Evolutionary conservation across 1,140 invertebrate genomes (phyloP).

Genomic region (Nebria ingens): DNA sequence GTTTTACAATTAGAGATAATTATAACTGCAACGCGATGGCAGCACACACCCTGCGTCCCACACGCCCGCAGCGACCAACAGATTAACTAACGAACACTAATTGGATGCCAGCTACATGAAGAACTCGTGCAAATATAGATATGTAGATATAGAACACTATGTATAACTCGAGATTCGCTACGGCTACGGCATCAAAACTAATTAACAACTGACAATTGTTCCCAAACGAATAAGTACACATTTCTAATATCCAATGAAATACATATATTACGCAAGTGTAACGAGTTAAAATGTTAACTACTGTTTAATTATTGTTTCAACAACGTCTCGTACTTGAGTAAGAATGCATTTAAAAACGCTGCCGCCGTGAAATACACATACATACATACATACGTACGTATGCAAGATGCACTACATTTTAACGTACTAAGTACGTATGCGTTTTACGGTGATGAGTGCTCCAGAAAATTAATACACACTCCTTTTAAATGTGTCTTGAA

Average conservation of each 20-base stretch:
- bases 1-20: constrained; percentile 29
- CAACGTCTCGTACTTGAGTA: too few relatives aligned
- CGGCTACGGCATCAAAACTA: background rate
- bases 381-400: background rate
- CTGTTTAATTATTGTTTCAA: background rate
- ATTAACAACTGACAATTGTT: background rate
- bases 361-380: background rate
- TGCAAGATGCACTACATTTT: too few relatives aligned
- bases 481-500: background rate
- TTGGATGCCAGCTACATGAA: constrained; percentile 18
- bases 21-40: constrained; percentile 27
- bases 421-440: too few relatives aligned
- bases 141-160: too few relatives aligned
- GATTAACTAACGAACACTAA: constrained; percentile 29
- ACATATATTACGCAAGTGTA: background rate
- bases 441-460: constrained; percentile 4
- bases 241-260: background rate
- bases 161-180: too few relatives aligned
- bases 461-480: constrained; percentile 8
- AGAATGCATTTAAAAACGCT: background rate
- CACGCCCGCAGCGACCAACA: constrained; percentile 18
- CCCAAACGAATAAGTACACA: background rate
- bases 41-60: constrained; percentile 18
- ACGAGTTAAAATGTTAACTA: background rate
- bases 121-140: background rate